Base-by-base conservation (phyloP, 1,140 invertebrate species). In the Olivierus martensii region DNA sequence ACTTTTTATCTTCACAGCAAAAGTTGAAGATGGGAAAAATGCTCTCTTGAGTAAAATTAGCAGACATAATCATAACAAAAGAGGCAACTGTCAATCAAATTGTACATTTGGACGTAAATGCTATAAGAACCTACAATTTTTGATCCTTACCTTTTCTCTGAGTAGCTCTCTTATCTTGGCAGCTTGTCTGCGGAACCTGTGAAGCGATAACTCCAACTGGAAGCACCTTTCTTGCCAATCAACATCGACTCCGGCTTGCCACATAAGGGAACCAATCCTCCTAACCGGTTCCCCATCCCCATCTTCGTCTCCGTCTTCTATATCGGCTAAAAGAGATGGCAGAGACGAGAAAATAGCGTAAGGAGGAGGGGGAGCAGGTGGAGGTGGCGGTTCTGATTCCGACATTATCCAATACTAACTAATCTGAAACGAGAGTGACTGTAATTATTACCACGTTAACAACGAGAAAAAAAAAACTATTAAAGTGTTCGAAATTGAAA, bases 131-230 rank as follows among this genome's bases (percentile, higher is more conserved):
- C 28, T 18, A 11, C 14, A 22, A 45, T 34, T 28, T 28, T 28
- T 28, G 0, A 4, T 9, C 45, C 67, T 65, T 65, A 88, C 86
- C 82, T 89, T 89, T 71, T 87, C 83, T 62, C 83, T 74, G 35
- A 90, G 77, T 76, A 86, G 82, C 62, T 86, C 83, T 21, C 84
- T 74, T 34, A 87, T 84, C 58, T 83, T 77, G n/a, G 81, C 82
- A 0, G 85, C 82, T 66, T 89, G 85, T 57, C 83, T 79, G 50
- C 83, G 74, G 59, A 83, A 87, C 46, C 83, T 73, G 64, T 87
- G 83, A 59, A 89, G 69, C 62, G 87, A 84, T 57, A 86, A 65
- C 63, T 89, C 85, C 55, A 90, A 65, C 61, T 86, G 81, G 56
- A 87, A 67, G 65, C 85, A 90, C 22, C 83, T 73, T 63, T 88